A percentile compares a stretch with the other conserved stretches of the same genome.
Conservation (phyloP, 2,113 vertebrate species). For the Pampusana beccarii region DNA sequence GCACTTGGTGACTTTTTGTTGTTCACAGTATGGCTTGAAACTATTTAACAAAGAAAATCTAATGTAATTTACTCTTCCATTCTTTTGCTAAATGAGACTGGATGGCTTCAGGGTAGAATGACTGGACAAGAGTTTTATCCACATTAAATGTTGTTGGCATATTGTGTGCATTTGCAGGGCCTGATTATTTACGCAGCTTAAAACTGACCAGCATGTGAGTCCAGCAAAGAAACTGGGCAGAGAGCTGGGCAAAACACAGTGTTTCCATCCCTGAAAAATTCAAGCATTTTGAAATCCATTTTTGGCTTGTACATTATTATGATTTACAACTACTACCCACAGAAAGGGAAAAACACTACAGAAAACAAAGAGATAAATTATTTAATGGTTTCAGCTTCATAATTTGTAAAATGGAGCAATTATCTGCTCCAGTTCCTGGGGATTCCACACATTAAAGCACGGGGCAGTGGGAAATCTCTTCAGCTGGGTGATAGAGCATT, state of each 20-base stretch:
- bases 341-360: not conserved
- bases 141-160: not conserved
- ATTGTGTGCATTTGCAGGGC: not conserved
- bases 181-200: not conserved
- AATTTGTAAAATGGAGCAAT: conserved; percentile 35
- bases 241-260: not conserved
- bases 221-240: not conserved
- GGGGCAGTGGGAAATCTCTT: not conserved
- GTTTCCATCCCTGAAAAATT: not conserved
- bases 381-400: conserved; percentile 13
- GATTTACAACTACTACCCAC: not conserved
- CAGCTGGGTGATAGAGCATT: not conserved
- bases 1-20: not conserved
- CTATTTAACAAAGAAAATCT: not conserved
- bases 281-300: not conserved
- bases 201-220: not conserved
- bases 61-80: not conserved
- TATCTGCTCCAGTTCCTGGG: conserved; percentile 22
- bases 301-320: not conserved
- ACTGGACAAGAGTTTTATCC: not conserved
- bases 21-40: not conserved
- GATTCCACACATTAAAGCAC: not conserved
- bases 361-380: not conserved
- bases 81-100: not conserved
- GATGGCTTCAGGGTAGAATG: not conserved